Percentiles rank a stretch among this genome's conserved stretches.
Conservation (phyloP, 2,888 invertebrate genomes). For the Epirrhoe tristata region DNA sequence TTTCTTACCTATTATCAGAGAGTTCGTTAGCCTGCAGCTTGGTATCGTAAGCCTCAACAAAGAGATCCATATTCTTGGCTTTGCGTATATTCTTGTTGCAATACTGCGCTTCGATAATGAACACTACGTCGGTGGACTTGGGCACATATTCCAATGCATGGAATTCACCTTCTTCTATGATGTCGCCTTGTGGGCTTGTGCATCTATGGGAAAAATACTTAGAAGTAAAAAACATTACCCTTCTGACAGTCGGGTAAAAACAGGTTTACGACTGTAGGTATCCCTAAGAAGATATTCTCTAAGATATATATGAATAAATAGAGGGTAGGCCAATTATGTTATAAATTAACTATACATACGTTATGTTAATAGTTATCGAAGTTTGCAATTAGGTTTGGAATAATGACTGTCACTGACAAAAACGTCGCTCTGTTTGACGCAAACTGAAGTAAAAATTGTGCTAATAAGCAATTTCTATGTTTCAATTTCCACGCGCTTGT, state of each 20-base stretch:
- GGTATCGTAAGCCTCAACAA: conserved; percentile 88
- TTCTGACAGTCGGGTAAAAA: not conserved
- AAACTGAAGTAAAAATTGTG: too few relatives aligned
- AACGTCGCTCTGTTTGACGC: too few relatives aligned
- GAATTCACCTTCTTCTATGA: conserved; percentile 91
- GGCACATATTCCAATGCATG: conserved; percentile 88
- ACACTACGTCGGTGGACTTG: conserved; percentile 93
- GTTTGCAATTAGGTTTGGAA: too few relatives aligned
- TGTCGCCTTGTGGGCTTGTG: conserved; percentile 87
- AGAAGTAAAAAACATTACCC: not conserved
- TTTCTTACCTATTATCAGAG: conserved; percentile 88
- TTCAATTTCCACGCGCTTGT: too few relatives aligned
- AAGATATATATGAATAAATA: too few relatives aligned
- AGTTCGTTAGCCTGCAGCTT: conserved; percentile 88
- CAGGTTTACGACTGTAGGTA: too few relatives aligned
- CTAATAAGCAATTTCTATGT: too few relatives aligned
- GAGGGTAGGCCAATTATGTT: too few relatives aligned
- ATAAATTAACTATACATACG: too few relatives aligned
- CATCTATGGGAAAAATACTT: conserved; percentile 85
- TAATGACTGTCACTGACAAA: too few relatives aligned
- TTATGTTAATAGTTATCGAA: too few relatives aligned
- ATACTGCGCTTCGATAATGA: conserved; percentile 93
- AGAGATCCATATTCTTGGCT: conserved; percentile 88
- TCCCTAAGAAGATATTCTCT: too few relatives aligned
- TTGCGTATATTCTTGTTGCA: conserved; percentile 91